phyloP scores from a whole-genome alignment of 2,113 vertebrate genomes.

The Pleuronectes platessa region DNA sequence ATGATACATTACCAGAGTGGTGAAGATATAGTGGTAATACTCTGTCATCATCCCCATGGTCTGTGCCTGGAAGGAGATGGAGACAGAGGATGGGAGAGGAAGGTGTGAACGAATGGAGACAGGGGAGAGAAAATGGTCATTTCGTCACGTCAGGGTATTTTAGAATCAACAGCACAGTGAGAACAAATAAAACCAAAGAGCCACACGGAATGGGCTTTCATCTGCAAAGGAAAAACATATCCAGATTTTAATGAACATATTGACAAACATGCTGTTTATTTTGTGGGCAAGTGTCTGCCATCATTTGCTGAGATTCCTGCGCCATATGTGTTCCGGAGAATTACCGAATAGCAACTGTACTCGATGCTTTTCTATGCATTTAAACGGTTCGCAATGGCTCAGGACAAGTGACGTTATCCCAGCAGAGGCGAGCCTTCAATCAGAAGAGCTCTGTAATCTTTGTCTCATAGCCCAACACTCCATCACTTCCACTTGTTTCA shows the following conservation, averaged over 20 bases:
- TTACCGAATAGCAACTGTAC: slow-evolving; percentile 23
- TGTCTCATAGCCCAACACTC: slow-evolving; percentile 54
- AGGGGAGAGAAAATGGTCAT: slow-evolving; percentile 44
- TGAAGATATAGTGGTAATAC: slow-evolving; percentile 99
- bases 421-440: slow-evolving; percentile 59
- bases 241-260: slow-evolving; percentile 45
- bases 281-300: slow-evolving; percentile 5
- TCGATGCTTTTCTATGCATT: slow-evolving; percentile 65
- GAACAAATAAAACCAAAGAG: slow-evolving; percentile 38
- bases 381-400: slow-evolving; percentile 57
- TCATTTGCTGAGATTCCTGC: slow-evolving; percentile 12
- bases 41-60: slow-evolving; percentile 99
- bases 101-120: slow-evolving; percentile 40
- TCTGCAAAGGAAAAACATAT: background rate
- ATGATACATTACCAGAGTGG: slow-evolving; percentile 95
- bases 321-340: slow-evolving; percentile 38
- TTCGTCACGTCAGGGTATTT: slow-evolving; percentile 47
- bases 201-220: slow-evolving; percentile 1
- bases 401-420: slow-evolving; percentile 28
- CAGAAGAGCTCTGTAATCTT: slow-evolving; percentile 64
- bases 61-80: slow-evolving; percentile 88
- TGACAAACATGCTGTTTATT: slow-evolving; percentile 21
- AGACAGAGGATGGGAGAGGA: slow-evolving; percentile 33
- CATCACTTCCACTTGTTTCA: slow-evolving; percentile 70
- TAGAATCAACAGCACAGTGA: slow-evolving; percentile 46